phyloP scores from a whole-genome alignment of 2,797 vertebrate genomes.

The Artibeus jamaicensis region DNA sequence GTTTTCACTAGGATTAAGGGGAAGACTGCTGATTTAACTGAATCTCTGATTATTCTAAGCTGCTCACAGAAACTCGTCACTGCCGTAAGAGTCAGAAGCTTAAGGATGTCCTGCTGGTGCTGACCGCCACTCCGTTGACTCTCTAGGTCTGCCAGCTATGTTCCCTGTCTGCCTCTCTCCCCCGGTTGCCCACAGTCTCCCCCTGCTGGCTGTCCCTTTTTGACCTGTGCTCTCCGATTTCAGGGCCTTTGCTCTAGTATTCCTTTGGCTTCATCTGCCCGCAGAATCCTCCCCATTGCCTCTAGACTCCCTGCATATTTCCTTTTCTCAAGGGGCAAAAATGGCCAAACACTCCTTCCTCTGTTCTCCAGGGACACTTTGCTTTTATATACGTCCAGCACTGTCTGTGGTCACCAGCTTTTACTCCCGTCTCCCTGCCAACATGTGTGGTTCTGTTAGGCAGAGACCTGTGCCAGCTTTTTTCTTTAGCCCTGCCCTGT shows the following conservation, averaged over 20 bases:
- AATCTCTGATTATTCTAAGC: conserved; percentile 28
- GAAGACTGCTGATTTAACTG: background rate
- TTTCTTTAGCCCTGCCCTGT: background rate
- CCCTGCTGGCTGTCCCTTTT: background rate
- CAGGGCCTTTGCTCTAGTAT: background rate
- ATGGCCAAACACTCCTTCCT: background rate
- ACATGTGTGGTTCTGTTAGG: background rate
- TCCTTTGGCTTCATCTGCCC: background rate
- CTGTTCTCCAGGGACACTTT: background rate
- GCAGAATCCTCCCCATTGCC: background rate
- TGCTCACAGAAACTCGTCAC: conserved; percentile 12
- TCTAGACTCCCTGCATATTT: background rate
- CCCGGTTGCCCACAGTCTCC: background rate
- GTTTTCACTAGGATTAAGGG: background rate
- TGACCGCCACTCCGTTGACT: background rate
- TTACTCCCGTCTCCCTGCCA: background rate
- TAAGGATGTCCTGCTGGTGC: background rate
- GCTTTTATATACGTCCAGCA: background rate
- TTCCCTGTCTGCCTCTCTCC: background rate
- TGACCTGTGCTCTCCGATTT: background rate
- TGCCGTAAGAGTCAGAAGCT: background rate
- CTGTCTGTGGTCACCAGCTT: background rate
- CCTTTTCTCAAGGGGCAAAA: background rate
- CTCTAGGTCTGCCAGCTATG: background rate
- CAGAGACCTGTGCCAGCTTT: background rate